Percentiles rank a stretch among this genome's conserved stretches.
These are phyloP conservation scores for Allobates femoralis DNA, from an alignment of 2,797 vertebrate species.

Conservation along the genomic window DNA sequence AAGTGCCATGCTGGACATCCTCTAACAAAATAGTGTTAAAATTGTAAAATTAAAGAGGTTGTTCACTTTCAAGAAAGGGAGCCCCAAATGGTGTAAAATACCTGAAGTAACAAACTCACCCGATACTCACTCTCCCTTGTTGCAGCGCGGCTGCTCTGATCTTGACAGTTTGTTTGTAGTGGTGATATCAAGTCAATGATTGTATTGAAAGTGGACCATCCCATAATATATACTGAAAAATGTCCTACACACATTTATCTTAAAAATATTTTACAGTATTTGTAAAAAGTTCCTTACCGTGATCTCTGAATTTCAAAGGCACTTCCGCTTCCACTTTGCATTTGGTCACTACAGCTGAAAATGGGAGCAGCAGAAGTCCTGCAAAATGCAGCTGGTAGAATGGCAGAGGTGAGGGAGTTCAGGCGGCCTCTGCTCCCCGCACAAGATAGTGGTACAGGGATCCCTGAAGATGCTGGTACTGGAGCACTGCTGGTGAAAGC, in stretches of 20 bases:
- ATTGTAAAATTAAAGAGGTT: neutral
- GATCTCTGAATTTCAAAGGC: constrained; percentile 92
- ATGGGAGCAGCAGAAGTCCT: constrained; percentile 78
- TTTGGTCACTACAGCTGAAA: constrained; percentile 84
- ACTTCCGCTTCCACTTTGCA: constrained; percentile 77
- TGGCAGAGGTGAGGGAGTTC: constrained; percentile 94
- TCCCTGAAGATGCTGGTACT: constrained; percentile 73
- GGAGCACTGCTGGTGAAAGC: constrained; percentile 79
- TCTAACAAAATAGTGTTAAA: neutral
- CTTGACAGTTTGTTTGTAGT: too few species aligned
- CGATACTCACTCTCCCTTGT: too few species aligned
- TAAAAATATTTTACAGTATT: neutral
- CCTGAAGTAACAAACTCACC: too few species aligned
- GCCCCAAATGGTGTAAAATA: too few species aligned
- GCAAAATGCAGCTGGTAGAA: constrained; percentile 75
- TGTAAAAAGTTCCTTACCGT: constrained; percentile 78
- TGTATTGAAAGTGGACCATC: too few species aligned
- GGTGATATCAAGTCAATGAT: too few species aligned
- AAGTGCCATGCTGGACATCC: too few species aligned
- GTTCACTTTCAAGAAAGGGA: too few species aligned
- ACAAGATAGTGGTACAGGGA: constrained; percentile 80
- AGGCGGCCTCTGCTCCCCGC: constrained; percentile 85
- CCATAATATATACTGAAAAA: neutral
- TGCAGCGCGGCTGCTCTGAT: too few species aligned
- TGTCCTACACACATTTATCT: neutral